Evolutionary conservation across 2,888 invertebrate species (phyloP).

Genomic region (Apamea monoglypha): DNA sequence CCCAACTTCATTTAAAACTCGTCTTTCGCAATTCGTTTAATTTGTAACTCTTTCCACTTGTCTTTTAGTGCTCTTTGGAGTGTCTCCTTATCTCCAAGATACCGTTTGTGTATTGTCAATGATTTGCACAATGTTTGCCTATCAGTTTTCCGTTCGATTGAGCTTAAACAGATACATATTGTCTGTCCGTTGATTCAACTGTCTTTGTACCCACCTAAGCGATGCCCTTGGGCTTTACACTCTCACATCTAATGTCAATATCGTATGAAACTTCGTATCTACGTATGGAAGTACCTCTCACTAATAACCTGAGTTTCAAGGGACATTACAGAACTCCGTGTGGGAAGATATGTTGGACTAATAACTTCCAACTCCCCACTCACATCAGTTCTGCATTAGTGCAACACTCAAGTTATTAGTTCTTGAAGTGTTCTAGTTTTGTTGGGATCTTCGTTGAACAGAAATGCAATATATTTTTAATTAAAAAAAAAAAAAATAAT

Average conservation of each 20-base stretch:
- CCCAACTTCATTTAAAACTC: constrained; percentile 7
- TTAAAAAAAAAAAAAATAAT: no score
- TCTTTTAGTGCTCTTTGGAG: constrained; percentile 23
- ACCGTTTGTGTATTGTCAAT: constrained; percentile 28
- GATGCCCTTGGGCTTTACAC: constrained; percentile 31
- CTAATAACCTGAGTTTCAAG: constrained; percentile 59
- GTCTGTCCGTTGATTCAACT: constrained; percentile 43
- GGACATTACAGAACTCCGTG: constrained; percentile 33
- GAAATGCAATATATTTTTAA: neutral
- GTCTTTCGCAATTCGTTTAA: neutral
- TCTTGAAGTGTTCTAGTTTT: constrained; percentile 29
- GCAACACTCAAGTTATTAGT: constrained; percentile 34
- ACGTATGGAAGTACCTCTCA: constrained; percentile 8
- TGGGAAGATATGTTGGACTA: constrained; percentile 37
- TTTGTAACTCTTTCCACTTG: constrained; percentile 4
- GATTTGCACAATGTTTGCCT: constrained; percentile 56
- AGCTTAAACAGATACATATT: constrained; percentile 64
- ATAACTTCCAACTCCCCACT: constrained; percentile 40
- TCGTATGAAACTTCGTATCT: constrained; percentile 23
- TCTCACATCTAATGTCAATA: constrained; percentile 34
- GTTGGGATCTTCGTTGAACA: neutral
- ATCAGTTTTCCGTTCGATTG: constrained; percentile 69
- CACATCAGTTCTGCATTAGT: constrained; percentile 37
- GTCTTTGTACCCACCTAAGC: constrained; percentile 16
- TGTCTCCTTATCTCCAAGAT: constrained; percentile 22